Evolutionary conservation across 1,140 invertebrate species (phyloP), one percentile per base, ranked within the genome.

Genomic region (Eufriesea mexicana): DNA sequence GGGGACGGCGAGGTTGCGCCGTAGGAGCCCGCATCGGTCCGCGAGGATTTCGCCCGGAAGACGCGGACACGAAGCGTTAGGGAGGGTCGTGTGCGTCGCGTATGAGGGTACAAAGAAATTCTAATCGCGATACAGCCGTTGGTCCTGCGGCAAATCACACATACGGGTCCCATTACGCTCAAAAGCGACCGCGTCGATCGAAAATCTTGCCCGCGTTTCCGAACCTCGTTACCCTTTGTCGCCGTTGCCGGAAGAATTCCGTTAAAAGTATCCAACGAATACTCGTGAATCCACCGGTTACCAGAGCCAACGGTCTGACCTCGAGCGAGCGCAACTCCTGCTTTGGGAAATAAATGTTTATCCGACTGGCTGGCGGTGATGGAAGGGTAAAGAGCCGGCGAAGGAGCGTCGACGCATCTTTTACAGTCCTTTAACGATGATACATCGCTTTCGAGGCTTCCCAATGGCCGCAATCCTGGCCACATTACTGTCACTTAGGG

Each of bases 41-140:
- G 71, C 67, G 73, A 80, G 82, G 25, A 70, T 84, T 75, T 42
- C 76, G 51, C 51, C 25, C 25, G 75, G 72, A 72, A 83, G 72
- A 70, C 54, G 18, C 54, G 47, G 23, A 35, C 45, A n/a, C 64
- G 57, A 51, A 72, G 61, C 67, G 75, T 79, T 28, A 47, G 28
- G 7, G 16, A 0, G n/a, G 61, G 5, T 2, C 62, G 23, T 20
- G 72, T 71, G 71, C n/a, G 18, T 59, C 54, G 72, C 76, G 68
- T 64, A 82, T 76, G 61, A 71, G 89, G 91, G 90, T 86, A 91
- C 90, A 91, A 93, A 93, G 92, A 93, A 93, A 92, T 92, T 93
- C 87, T 92, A 93, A 94, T 94, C 91, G 90, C 91, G 89, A 68
- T 80, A 83, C 70, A 49, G 54, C 42, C 14, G 28, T 35, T 59